Evolutionary conservation across 2,113 vertebrate genomes (phyloP).

Genomic region (Ahaetulla prasina): DNA sequence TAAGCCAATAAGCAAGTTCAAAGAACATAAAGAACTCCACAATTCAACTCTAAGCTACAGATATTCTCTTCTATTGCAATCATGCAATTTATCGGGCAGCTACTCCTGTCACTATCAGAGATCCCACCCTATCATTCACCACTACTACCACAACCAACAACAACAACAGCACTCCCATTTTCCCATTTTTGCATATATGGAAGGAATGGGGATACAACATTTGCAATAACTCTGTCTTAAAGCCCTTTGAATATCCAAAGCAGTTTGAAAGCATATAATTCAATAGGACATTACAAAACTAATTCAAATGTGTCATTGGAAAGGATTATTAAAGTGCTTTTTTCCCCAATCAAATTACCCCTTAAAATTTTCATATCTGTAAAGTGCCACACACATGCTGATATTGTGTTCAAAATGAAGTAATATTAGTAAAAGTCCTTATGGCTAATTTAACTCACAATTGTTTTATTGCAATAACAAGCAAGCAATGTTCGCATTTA

Average conservation of each 20-base stretch:
- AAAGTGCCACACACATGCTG: background rate
- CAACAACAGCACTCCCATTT: background rate
- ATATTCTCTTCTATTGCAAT: background rate
- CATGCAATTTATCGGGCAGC: background rate
- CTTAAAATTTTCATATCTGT: background rate
- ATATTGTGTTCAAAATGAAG: background rate
- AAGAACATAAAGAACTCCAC: background rate
- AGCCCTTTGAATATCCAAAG: background rate
- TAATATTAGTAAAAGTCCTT: background rate
- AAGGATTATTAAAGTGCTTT: background rate
- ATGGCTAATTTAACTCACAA: background rate
- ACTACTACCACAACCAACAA: background rate
- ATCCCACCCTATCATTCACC: background rate
- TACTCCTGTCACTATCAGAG: background rate
- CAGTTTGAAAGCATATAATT: background rate
- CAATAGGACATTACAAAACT: background rate
- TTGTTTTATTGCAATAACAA: background rate
- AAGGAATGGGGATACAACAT: background rate
- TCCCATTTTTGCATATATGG: background rate
- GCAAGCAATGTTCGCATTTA: background rate
- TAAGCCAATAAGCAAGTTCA: background rate
- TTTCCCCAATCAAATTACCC: background rate
- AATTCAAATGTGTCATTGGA: background rate
- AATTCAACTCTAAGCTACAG: background rate
- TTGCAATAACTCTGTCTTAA: background rate